phyloP scores from a whole-genome alignment of 1,140 invertebrate species.

The Drosophila ananassae region DNA sequence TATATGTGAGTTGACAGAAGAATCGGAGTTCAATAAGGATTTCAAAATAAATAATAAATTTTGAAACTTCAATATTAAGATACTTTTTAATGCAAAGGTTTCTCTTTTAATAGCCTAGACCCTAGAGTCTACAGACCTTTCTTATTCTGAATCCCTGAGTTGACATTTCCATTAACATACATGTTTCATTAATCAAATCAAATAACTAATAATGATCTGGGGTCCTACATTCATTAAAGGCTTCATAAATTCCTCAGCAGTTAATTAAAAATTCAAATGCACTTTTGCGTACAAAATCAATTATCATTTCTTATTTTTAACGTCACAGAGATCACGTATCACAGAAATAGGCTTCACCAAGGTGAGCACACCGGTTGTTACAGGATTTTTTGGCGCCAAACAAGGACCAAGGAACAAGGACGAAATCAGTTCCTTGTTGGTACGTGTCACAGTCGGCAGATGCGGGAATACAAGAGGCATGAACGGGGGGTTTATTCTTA shows the following conservation, averaged over 20 bases:
- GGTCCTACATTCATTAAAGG: not conserved
- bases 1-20: not conserved
- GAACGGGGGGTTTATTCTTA: constrained; percentile 8
- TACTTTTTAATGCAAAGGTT: no score
- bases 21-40: no score
- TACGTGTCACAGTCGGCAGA: constrained; percentile 43
- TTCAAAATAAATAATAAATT: no score
- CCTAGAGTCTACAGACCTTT: no score
- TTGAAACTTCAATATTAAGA: no score
- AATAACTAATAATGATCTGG: not conserved
- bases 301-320: constrained; percentile 10
- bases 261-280: constrained; percentile 25
- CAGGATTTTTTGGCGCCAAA: constrained; percentile 45
- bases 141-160: no score
- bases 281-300: constrained; percentile 7
- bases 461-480: constrained; percentile 1
- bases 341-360: constrained; percentile 7
- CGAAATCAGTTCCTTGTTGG: constrained; percentile 40
- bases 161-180: not conserved
- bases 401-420: constrained; percentile 3
- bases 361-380: constrained; percentile 43
- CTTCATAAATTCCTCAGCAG: not conserved
- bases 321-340: constrained; percentile 22
- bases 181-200: not conserved
- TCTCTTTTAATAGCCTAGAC: no score